Conservation (phyloP, 1,140 invertebrate species). For the Drosophila azteca region DNA sequence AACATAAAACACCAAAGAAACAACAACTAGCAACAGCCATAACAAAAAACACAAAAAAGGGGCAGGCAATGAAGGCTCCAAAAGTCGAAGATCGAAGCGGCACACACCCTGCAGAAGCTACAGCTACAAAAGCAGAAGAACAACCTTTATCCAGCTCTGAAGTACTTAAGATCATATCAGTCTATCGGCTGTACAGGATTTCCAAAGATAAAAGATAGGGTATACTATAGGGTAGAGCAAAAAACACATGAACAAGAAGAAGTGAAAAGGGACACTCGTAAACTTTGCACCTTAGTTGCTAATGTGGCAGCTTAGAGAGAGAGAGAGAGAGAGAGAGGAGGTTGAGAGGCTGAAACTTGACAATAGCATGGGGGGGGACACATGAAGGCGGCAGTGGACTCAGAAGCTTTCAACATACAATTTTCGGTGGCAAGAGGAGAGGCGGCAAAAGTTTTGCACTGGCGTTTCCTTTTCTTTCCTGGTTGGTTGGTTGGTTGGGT, state of each 20-base stretch:
- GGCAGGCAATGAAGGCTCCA: not conserved
- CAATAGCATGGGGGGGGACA: too few relatives aligned
- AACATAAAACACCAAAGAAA: conserved; percentile 21
- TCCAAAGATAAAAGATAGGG: not conserved
- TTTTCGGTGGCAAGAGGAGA: not conserved
- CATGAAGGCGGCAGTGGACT: not conserved
- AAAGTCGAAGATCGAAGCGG: not conserved
- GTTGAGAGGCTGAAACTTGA: not conserved
- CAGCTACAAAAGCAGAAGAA: too few relatives aligned
- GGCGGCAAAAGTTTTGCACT: conserved; percentile 13
- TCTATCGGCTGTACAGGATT: not conserved
- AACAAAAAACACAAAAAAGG: conserved; percentile 2
- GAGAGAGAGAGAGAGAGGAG: conserved; percentile 1
- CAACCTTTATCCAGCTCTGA: too few relatives aligned
- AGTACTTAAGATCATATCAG: too few relatives aligned
- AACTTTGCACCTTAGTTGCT: conserved; percentile 79
- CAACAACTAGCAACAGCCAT: conserved; percentile 18
- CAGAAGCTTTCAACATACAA: too few relatives aligned
- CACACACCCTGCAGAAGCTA: not conserved
- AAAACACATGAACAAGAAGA: conserved; percentile 7
- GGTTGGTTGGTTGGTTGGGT: not conserved
- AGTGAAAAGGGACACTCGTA: conserved; percentile 71
- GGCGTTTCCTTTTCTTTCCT: conserved; percentile 6
- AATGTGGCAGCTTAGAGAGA: conserved; percentile 71
- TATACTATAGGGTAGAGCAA: not conserved